Evolutionary conservation across 2,888 invertebrate genomes (phyloP).

Genomic region (Deroplatys truncata): DNA sequence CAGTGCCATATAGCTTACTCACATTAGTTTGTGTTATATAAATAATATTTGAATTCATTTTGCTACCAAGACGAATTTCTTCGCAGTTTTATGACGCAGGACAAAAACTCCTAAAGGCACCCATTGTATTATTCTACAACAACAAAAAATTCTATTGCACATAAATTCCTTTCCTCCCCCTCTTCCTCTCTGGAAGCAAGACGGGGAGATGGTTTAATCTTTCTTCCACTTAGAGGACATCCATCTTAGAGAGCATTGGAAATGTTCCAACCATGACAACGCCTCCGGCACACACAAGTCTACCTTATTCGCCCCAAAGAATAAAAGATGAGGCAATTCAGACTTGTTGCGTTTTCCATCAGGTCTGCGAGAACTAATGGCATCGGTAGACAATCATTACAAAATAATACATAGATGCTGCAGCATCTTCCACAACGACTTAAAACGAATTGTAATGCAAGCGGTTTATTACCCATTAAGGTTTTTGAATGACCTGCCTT

Average conservation of each 20-base stretch:
- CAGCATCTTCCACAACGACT: no score
- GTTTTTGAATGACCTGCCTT: no score
- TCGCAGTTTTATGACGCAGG: not conserved
- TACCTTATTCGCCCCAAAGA: not conserved
- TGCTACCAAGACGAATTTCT: no score
- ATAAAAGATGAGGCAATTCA: not conserved
- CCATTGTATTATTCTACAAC: no score
- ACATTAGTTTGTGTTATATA: no score
- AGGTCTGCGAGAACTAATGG: not conserved
- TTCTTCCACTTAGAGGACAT: not conserved
- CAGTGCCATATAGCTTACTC: no score
- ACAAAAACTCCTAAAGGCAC: not conserved
- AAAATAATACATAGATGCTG: not conserved
- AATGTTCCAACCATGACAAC: not conserved
- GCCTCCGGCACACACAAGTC: not conserved
- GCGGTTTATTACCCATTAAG: no score
- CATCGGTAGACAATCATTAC: not conserved
- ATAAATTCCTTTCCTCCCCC: not conserved
- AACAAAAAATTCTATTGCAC: not conserved
- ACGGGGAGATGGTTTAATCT: not conserved
- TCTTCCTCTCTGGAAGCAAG: not conserved
- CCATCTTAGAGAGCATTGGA: not conserved
- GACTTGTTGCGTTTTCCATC: not conserved
- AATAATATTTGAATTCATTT: no score
- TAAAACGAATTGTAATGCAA: no score